Percentiles rank a stretch among this genome's conserved stretches.
These are phyloP conservation scores for Numida meleagris DNA, from an alignment of 2,113 vertebrate species.

Conservation along the genomic window DNA sequence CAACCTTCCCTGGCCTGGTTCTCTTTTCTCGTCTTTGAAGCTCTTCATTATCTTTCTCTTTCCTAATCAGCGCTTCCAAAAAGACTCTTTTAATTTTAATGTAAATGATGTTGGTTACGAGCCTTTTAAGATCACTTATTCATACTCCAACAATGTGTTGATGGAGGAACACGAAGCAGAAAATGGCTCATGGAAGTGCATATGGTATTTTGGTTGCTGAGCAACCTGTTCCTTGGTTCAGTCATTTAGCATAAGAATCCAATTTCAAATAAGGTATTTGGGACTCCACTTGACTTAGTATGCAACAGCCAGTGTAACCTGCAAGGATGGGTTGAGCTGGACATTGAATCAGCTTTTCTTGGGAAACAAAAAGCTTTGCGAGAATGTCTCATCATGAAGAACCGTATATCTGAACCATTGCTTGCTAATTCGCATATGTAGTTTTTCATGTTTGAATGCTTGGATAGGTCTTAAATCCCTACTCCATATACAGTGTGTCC, in stretches of 20 bases:
- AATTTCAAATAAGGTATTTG: background rate
- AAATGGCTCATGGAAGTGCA: background rate
- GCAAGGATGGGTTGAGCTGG: background rate
- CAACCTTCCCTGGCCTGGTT: background rate
- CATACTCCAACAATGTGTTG: background rate
- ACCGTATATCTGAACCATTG: background rate
- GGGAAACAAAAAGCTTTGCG: background rate
- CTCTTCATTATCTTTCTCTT: background rate
- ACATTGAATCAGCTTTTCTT: background rate
- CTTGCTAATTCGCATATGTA: background rate
- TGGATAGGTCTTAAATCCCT: constrained; percentile 19
- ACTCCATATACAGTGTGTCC: background rate
- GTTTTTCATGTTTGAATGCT: background rate
- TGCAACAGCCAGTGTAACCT: background rate
- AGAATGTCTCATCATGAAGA: background rate
- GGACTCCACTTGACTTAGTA: background rate
- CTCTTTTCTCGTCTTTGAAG: background rate
- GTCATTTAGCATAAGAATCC: constrained; percentile 1
- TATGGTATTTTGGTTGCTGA: constrained; percentile 31
- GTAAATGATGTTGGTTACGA: background rate
- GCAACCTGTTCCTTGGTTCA: constrained; percentile 35
- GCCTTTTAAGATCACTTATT: background rate
- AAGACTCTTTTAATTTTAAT: background rate
- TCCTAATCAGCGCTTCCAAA: background rate
- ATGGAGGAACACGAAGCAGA: background rate